These are phyloP conservation scores for Notechis scutatus DNA, from an alignment of 2,113 vertebrate species.

Conservation along the genomic window DNA sequence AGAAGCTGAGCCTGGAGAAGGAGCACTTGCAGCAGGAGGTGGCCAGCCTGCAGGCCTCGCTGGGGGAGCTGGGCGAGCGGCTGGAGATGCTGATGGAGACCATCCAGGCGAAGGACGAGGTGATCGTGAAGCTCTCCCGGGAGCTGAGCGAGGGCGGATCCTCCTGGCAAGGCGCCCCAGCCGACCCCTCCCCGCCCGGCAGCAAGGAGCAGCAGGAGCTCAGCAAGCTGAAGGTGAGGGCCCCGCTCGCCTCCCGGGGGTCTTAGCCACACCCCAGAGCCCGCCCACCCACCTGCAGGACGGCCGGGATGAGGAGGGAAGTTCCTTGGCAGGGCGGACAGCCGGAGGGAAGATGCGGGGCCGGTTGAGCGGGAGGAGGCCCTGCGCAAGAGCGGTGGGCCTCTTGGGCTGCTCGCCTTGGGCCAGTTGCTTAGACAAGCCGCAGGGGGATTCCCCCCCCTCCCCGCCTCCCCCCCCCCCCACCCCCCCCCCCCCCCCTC, in stretches of 20 bases:
- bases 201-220: conserved; percentile 81
- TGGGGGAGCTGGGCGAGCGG: conserved; percentile 87
- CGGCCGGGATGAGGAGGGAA: background rate
- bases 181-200: conserved; percentile 20
- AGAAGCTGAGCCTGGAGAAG: conserved; percentile 81
- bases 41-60: conserved; percentile 80
- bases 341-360: background rate
- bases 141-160: conserved; percentile 70
- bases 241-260: rapidly evolving
- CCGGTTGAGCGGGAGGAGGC: background rate
- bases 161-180: conserved; percentile 36
- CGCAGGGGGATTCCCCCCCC: background rate
- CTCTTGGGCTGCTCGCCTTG: background rate
- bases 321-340: too few relatives aligned
- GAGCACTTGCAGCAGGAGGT: conserved; percentile 86
- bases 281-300: background rate
- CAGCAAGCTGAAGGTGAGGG: conserved; percentile 82
- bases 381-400: background rate
- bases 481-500: too few relatives aligned
- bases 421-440: background rate
- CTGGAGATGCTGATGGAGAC: conserved; percentile 95
- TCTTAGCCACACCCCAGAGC: background rate
- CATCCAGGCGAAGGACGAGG: conserved; percentile 95
- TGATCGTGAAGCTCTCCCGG: conserved; percentile 90
- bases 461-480: too few relatives aligned